These are phyloP conservation scores for Indri indri DNA, from an alignment of 2,113 vertebrate genomes.

Conservation along the genomic window DNA sequence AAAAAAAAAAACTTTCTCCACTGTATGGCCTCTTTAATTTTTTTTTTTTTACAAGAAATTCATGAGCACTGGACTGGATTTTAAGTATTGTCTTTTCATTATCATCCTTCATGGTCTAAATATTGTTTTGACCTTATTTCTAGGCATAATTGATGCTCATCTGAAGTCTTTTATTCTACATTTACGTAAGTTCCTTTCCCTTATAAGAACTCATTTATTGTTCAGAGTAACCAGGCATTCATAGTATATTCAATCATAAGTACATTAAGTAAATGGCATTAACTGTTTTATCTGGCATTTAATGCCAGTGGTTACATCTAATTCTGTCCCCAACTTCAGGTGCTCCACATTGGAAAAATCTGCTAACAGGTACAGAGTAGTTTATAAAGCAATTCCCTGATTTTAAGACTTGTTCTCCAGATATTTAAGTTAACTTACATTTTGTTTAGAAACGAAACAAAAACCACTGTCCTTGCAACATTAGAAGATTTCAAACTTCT, in stretches of 20 bases:
- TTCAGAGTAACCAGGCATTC: neutral
- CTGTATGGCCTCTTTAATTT: neutral
- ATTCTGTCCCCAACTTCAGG: neutral
- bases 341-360: neutral
- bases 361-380: neutral
- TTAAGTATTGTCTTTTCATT: neutral
- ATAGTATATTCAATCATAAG: neutral
- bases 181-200: neutral
- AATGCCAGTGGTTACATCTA: neutral
- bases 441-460: neutral
- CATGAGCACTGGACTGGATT: neutral
- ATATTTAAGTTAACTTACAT: neutral
- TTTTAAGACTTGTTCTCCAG: neutral
- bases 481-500: constrained; percentile 14
- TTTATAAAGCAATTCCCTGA: constrained; percentile 21
- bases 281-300: neutral
- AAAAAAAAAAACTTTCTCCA: neutral
- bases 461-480: neutral
- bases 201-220: neutral
- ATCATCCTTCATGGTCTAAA: constrained; percentile 13
- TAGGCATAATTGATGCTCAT: neutral
- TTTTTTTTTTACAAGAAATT: neutral
- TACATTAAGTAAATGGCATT: neutral
- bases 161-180: neutral
- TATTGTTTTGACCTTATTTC: neutral